Base-by-base conservation (phyloP, 2,113 vertebrate species). In the Oreochromis aureus region DNA sequence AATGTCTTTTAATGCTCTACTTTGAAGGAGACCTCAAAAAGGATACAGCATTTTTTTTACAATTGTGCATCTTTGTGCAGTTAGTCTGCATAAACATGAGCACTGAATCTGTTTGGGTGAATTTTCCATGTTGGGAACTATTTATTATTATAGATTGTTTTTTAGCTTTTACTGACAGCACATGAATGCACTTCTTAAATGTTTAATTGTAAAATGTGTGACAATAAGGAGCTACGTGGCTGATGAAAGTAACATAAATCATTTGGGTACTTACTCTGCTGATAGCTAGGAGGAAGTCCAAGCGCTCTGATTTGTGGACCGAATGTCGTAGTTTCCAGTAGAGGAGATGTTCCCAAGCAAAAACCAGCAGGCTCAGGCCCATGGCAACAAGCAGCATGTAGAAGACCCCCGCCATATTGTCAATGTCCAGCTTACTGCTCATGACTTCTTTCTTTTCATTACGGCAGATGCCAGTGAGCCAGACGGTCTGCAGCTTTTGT, bases 331-430 rank as follows among this genome's bases (percentile, higher is more conserved):
- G 96, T 89, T 98, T 99, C 98, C 98, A 98, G 93, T 99, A 99
- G 80, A 99, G 97, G 2, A 99, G 95, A 76, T 99, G 99, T 85
- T 99, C 99, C 98, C 98, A 99, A 58, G 98, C 97, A 0, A 99
- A 99, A 81, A 99, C 98, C 90, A 99, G 96, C 89, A 99, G 95
- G 88, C 98, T 99, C 82, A 99, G 96, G 51, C 98, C 99, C 98
- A 99, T 99, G 92, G 99, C 99, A 89, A 99, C 99, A 3, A 99
- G 95, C 93, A 99, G 96, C 99, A 99, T 99, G 95, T 99, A 99
- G 97, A 99, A 99, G 69, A 99, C 99, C 0, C 99, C 99, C 0
- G 99, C 98, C 99, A 99, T 99, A 96, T 99, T 99, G 96, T 99
- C 99, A 0, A 99, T 99, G 94, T 99, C 99, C 93, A 99, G 95